phyloP scores from a whole-genome alignment of 2,888 invertebrate species.

The Pycnomerus fuliginosus region DNA sequence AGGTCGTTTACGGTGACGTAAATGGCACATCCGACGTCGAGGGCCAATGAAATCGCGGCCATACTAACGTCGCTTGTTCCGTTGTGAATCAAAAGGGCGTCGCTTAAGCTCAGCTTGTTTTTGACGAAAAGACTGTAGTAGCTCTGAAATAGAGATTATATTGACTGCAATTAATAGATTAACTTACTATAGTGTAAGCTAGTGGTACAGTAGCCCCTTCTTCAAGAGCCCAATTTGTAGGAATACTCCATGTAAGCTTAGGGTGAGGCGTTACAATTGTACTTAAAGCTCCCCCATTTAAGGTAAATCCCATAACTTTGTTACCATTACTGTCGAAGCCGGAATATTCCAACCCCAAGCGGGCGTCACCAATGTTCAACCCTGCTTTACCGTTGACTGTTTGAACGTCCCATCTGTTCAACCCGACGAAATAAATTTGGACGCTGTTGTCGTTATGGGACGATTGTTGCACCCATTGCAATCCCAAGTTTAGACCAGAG shows the following conservation, averaged over 20 bases:
- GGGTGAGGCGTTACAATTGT: slow-evolving; percentile 55
- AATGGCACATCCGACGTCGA: slow-evolving; percentile 79
- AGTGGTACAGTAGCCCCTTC: slow-evolving; percentile 68
- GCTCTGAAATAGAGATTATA: slow-evolving; percentile 24
- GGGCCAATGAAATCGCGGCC: slow-evolving; percentile 88
- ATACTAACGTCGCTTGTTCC: slow-evolving; percentile 83
- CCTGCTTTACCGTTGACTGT: slow-evolving; percentile 69
- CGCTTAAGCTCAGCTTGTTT: slow-evolving; percentile 27
- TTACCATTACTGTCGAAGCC: slow-evolving; percentile 40
- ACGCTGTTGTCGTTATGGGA: slow-evolving; percentile 9
- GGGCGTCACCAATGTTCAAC: slow-evolving; percentile 84
- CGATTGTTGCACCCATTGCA: slow-evolving; percentile 70
- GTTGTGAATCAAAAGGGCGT: slow-evolving; percentile 45
- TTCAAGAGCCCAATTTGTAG: slow-evolving; percentile 61
- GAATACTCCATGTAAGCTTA: slow-evolving; percentile 53
- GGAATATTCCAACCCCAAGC: slow-evolving; percentile 87
- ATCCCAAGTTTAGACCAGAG: slow-evolving; percentile 2
- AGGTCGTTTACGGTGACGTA: slow-evolving; percentile 85
- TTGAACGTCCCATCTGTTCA: slow-evolving; percentile 8
- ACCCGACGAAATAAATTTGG: slow-evolving; percentile 9
- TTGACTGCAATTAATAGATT: neutral
- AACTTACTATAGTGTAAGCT: slow-evolving; percentile 60
- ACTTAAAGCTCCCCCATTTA: slow-evolving; percentile 53
- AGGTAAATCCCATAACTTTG: slow-evolving; percentile 53
- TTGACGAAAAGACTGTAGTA: slow-evolving; percentile 32